These are phyloP conservation scores for Pecten maximus DNA, from an alignment of 2,888 invertebrate genomes.

Conservation along the genomic window DNA sequence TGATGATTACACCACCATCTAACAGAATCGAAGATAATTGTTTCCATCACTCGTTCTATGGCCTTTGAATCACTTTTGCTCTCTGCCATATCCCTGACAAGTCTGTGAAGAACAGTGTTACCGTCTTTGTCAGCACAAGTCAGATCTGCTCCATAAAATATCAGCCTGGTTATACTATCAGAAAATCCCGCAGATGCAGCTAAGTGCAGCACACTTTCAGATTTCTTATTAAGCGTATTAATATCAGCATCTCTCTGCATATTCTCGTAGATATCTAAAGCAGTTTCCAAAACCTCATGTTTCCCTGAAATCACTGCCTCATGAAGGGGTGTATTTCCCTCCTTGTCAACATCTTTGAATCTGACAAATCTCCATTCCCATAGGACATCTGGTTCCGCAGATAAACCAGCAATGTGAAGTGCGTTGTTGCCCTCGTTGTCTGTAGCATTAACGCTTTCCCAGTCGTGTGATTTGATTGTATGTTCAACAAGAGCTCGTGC, in stretches of 20 bases:
- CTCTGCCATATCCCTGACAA: constrained; percentile 65
- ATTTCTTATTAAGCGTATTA: constrained; percentile 68
- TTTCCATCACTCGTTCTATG: constrained; percentile 60
- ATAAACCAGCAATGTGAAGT: constrained; percentile 79
- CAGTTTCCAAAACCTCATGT: constrained; percentile 71
- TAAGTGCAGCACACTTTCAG: constrained; percentile 71
- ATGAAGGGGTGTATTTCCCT: constrained; percentile 74
- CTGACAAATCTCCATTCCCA: constrained; percentile 75
- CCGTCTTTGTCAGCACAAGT: constrained; percentile 69
- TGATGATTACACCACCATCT: constrained; percentile 74
- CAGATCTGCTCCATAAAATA: constrained; percentile 67
- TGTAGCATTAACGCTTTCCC: constrained; percentile 78
- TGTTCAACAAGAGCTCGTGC: constrained; percentile 74
- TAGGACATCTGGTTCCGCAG: constrained; percentile 72
- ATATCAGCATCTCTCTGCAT: constrained; percentile 75
- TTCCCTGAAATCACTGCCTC: constrained; percentile 71
- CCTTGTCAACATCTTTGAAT: constrained; percentile 71
- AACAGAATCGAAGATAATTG: constrained; percentile 62
- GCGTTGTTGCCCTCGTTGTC: constrained; percentile 78
- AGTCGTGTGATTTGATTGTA: constrained; percentile 78
- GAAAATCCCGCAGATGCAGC: constrained; percentile 68
- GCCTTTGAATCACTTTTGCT: constrained; percentile 54
- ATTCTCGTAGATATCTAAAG: constrained; percentile 75
- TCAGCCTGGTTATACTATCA: constrained; percentile 59
- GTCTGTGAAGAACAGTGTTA: constrained; percentile 76